A percentile compares a stretch with the other conserved stretches of the same genome.
Evolutionary conservation across 1,140 invertebrate species (phyloP).

Genomic region (Drosophila orosa): DNA sequence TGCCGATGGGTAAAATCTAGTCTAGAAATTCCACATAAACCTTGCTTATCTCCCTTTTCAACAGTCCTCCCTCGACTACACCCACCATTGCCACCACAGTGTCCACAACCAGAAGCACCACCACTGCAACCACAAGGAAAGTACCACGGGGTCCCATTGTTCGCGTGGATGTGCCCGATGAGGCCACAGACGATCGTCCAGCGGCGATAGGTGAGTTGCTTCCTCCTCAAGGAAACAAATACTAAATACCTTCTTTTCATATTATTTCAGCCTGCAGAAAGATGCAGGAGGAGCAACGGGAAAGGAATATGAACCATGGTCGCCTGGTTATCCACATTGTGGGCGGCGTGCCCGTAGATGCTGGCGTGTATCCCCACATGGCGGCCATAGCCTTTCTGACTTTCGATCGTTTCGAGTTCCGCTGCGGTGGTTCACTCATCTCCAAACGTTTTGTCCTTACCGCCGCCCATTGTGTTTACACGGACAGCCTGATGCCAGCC

Average conservation of each 20-base stretch:
- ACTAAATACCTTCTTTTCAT: too few species aligned
- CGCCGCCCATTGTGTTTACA: constrained; percentile 90
- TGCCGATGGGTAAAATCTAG: constrained; percentile 31
- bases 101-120: background rate
- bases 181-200: constrained; percentile 11
- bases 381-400: constrained; percentile 63
- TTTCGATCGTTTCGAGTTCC: constrained; percentile 64
- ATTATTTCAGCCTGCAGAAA: constrained; percentile 59
- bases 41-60: background rate
- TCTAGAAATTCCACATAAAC: too few species aligned
- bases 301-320: background rate
- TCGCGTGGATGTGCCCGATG: constrained; percentile 15
- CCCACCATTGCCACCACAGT: background rate
- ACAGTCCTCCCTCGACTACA: background rate
- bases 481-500: constrained; percentile 20
- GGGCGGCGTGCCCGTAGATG: constrained; percentile 57
- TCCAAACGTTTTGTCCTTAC: constrained; percentile 85
- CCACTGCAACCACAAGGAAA: background rate
- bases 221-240: background rate
- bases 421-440: constrained; percentile 85
- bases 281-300: constrained; percentile 11
- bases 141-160: background rate
- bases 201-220: constrained; percentile 5
- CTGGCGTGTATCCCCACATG: constrained; percentile 78
- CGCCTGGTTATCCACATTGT: constrained; percentile 62